phyloP scores from a whole-genome alignment of 2,888 invertebrate species.

The Ophraella communa region DNA sequence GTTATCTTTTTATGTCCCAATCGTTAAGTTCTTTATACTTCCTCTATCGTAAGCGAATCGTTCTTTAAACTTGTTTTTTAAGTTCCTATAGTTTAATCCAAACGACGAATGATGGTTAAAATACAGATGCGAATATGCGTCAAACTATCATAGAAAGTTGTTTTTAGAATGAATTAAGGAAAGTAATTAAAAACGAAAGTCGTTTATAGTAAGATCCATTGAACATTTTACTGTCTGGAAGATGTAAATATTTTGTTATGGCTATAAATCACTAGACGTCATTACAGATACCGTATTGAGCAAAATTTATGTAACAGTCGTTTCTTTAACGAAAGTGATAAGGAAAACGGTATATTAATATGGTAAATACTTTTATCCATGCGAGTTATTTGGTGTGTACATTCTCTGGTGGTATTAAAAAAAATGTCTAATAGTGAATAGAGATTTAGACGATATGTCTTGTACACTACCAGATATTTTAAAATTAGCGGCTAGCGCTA shows the following conservation, averaged over 20 bases:
- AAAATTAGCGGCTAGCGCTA: too few species aligned
- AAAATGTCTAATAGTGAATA: too few species aligned
- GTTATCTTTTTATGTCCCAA: too few species aligned
- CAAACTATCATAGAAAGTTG: not conserved
- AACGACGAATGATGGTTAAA: not conserved
- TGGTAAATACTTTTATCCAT: too few species aligned
- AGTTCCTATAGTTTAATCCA: too few species aligned
- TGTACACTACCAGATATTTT: too few species aligned
- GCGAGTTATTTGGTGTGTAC: too few species aligned
- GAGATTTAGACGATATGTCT: too few species aligned
- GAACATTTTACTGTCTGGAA: constrained; percentile 2
- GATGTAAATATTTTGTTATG: constrained; percentile 1
- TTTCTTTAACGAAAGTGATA: not conserved
- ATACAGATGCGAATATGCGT: not conserved
- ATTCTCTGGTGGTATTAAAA: too few species aligned
- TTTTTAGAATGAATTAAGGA: not conserved
- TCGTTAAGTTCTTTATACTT: too few species aligned
- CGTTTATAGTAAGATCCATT: not conserved
- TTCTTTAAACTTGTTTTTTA: not conserved
- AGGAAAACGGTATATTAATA: not conserved
- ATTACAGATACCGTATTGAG: not conserved
- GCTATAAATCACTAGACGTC: not conserved
- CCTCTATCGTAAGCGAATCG: too few species aligned
- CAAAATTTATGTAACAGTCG: not conserved
- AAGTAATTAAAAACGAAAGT: not conserved